These are phyloP conservation scores for Macrotis lagotis DNA, from an alignment of 2,113 vertebrate species.

Conservation along the genomic window DNA sequence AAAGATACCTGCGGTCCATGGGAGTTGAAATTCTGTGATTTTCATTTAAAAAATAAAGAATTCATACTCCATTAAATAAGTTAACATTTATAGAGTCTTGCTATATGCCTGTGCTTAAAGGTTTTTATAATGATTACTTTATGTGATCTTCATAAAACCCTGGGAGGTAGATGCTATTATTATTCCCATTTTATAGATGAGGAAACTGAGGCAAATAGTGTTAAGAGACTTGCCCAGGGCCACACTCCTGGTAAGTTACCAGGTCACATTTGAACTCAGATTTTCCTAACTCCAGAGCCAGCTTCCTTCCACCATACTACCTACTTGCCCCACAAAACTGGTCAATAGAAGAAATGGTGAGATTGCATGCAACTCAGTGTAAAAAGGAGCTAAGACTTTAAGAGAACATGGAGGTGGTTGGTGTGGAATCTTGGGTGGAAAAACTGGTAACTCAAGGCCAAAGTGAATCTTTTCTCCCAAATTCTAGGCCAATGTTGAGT, in stretches of 20 bases:
- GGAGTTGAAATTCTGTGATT: neutral
- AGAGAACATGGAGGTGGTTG: no score
- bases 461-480: no score
- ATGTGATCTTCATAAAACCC: neutral
- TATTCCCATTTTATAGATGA: neutral
- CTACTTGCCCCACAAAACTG: neutral
- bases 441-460: no score
- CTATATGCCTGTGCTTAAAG: neutral
- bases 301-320: neutral
- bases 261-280: neutral
- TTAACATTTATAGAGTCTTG: neutral
- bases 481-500: no score
- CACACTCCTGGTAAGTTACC: neutral
- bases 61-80: neutral
- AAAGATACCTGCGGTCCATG: neutral
- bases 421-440: no score
- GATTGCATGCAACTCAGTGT: neutral
- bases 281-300: neutral
- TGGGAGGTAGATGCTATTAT: no score
- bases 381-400: neutral
- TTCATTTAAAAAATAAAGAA: neutral
- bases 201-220: neutral
- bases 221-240: neutral
- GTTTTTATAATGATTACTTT: neutral
- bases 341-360: neutral